Base-by-base conservation (phyloP, 2,113 vertebrate genomes). In the Tonatia bakeri region DNA sequence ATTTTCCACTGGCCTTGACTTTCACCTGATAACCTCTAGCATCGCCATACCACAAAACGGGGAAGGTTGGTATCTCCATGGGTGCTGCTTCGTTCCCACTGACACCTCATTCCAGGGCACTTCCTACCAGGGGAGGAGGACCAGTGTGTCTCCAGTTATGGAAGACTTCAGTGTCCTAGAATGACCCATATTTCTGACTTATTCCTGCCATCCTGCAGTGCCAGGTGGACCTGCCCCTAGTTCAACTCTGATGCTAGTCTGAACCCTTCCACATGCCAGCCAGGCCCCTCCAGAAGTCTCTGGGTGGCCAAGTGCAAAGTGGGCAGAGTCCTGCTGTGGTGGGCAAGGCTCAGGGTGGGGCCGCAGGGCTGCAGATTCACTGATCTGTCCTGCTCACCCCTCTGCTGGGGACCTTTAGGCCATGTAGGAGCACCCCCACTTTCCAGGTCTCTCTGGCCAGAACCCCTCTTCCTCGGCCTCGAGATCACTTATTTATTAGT, bases 41-140 rank as follows among this genome's bases (percentile, higher is more conserved):
- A 13, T 17, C 33, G 8, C 0, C 26, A 38, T 7, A 3, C 36
- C 28, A 19, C 15, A 31, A 50, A 76, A 24, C 79, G 26, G 70
- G 14, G 11, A 65, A 1, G 1, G 26, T 12, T 24, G 3, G 11
- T 20, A 4, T 50, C 17, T 10, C 14, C 10, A 9, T 7, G 45
- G 19, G 6, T 14, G 17, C 4, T 11, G 43, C 12, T 22, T 56
- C 17, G 0, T 2, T 13, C 81, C 31, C 61, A 52, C 15, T 14
- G 10, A 8, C 15, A 9, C 47, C 26, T 17, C 33, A 15, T 43
- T 38, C n/a, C 43, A 31, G 36, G 50, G 40, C 56, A 7, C 15
- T 43, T 47, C 31, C 45, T 50, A 56, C 33, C 64, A n/a, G 10
- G 16, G 1, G 17, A 50, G 47, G 14, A 64, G 38, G 36, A 17